Evolutionary conservation across 2,888 invertebrate genomes (phyloP).

Genomic region (Meiosimyza platycephala): DNA sequence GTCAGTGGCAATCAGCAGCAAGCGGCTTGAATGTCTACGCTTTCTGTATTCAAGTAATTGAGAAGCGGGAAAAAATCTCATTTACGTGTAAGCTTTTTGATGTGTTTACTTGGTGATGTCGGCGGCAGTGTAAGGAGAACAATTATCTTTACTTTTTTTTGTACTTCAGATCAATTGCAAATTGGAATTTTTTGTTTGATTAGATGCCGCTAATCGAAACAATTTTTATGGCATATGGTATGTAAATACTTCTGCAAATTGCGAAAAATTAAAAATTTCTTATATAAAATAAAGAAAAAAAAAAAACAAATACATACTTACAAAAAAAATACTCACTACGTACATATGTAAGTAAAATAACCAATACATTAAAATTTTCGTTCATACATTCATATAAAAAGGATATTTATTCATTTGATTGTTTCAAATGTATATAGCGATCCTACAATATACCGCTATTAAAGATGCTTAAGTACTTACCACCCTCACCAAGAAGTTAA

Average conservation of each 20-base stretch:
- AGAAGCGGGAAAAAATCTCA: slow-evolving; percentile 1
- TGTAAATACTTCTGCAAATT: no score
- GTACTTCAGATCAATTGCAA: not conserved
- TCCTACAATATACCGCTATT: not conserved
- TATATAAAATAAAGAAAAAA: not conserved
- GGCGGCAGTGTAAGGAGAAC: no score
- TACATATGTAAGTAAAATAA: no score
- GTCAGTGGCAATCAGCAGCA: not conserved
- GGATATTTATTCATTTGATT: slow-evolving; percentile 26
- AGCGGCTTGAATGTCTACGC: not conserved
- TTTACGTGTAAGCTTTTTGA: slow-evolving; percentile 28
- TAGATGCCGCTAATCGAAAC: slow-evolving; percentile 3
- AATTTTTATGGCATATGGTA: no score
- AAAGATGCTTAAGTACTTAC: not conserved
- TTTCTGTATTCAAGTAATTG: not conserved
- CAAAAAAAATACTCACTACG: no score
- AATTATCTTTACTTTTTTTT: no score
- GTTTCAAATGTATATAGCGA: slow-evolving; percentile 19
- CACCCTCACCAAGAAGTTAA: slow-evolving; percentile 22
- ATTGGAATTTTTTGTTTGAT: slow-evolving; percentile 28
- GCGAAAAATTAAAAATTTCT: not conserved
- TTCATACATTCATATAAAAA: no score
- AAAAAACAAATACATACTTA: no score
- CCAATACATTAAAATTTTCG: no score
- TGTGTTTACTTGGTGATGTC: slow-evolving; percentile 5